Base-by-base conservation (phyloP, 2,888 invertebrate genomes). In the Dryobota labecula region DNA sequence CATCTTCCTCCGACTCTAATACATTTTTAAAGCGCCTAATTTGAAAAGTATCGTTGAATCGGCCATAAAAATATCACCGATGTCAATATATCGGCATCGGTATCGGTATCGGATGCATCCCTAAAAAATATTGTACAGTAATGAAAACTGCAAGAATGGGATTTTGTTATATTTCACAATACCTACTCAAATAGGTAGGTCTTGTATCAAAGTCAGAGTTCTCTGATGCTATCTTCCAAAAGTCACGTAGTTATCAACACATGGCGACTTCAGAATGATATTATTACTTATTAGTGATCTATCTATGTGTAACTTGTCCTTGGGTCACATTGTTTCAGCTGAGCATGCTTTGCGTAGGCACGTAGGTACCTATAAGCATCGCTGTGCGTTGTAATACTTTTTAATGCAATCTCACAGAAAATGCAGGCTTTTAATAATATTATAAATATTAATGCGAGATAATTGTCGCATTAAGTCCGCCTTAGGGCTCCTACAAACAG, bases 241-340 rank as follows among this genome's bases (percentile, higher is more conserved):
- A 30, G 78, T 61, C 60, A 78, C 79, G 47, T 74, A 78, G 27
- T 58, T 45, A 15, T 53, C 18, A 43, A 56, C 43, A 66, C 9
- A 53, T 13, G 36, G 30, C 18, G n/a, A 70, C 13, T 41, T 61
- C 38, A 27, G 38, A 63, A 54, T 36, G 1, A 49, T 45, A 74
- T 45, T 57, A 66, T 51, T 51, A 27, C 15, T 51, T 18, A 51
- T 24, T 56, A n/a, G 38, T 65, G 75, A 33, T n/a, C 65, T 73
- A 33, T 18, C 61, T 73, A 41, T n/a, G 53, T 67, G 69, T 63
- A 41, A 57, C 53, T 63, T 56, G 73, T 76, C 74, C 83, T 80
- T 78, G 70, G 58, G 27, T 76, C 70, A 58, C 75, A 78, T 74
- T 81, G 70, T 85, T 80, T 82, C 77, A 86, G 78, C 79, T 82